Base-by-base conservation (phyloP, 37 sponge, comb jelly and placozoan genomes). In the Bolinopsis microptera region DNA sequence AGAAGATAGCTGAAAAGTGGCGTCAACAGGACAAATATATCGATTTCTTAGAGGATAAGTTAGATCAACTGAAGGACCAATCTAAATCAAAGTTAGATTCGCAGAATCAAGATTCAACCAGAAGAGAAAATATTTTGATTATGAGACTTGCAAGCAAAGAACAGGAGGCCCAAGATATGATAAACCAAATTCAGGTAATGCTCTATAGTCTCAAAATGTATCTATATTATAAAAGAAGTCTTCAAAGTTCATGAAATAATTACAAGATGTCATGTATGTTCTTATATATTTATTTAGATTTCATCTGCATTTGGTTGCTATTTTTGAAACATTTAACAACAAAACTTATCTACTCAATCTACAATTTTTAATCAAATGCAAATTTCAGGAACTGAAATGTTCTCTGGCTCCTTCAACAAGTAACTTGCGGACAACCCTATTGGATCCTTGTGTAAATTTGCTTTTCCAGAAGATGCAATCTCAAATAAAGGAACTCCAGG, bases 61-160 rank as follows among this genome's bases (percentile, higher is more conserved):
- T 92, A 1, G 92, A 69, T 25, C 69, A 69, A 28, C 33, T 92
- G 8, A 69, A 30, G 25, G 68, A 69, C n/a, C 69, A 67, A 38
- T 21, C 92, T 2, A 69, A 67, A 68, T 92, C 92, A 28, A 94
- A 95, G 76, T 41, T 95, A 69, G 95, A 95, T 30, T 69, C 94
- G 0, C 95, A 95, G 37, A 94, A 97, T 21, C 96, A 97, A 92
- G 97, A 97, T 69, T 94, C 95, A 0, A 95, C 95, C 9, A 92
- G 96, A 24, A 93, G 98, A 93, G 98, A 98, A 92, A 96, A 96
- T 76, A 95, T 98, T 26, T 93, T 98, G 67, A 96, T 96, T 69
- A 98, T 98, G 97, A 93, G 96, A 88, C 93, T 98, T 68, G 95
- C 96, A 8, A 96, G 97, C 69, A 98, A 98, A 69, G 97, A 98